A percentile compares a stretch with the other conserved stretches of the same genome.
Conservation (phyloP, 2,113 vertebrate genomes). For the Gallinago paraguaiae region DNA sequence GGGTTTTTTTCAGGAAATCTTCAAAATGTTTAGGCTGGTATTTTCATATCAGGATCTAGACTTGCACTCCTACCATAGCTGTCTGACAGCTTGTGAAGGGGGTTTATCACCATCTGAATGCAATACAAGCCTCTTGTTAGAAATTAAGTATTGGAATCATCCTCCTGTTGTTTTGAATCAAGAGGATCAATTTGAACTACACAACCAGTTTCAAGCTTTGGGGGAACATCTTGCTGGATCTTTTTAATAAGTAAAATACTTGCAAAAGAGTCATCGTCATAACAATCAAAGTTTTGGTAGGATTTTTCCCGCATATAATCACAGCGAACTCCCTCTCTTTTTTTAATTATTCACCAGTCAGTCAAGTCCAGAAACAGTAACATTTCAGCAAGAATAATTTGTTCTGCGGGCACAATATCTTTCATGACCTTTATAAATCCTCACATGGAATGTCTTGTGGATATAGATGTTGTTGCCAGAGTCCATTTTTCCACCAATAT, state of each 20-base stretch:
- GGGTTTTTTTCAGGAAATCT: background rate
- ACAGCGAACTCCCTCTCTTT: background rate
- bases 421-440: background rate
- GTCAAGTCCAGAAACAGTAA: background rate
- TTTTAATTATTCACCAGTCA: background rate
- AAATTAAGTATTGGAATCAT: background rate
- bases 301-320: background rate
- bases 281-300: background rate
- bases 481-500: background rate
- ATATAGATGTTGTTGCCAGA: background rate
- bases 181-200: background rate
- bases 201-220: background rate
- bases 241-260: background rate
- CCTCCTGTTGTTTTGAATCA: background rate
- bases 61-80: background rate
- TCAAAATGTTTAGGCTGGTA: background rate
- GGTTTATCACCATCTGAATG: background rate
- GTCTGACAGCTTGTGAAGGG: background rate
- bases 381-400: background rate
- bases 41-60: background rate
- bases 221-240: background rate
- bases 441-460: background rate
- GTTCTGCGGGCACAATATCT: background rate
- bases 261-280: background rate
- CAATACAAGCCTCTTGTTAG: background rate